Conservation (phyloP, 2,888 invertebrate species). For the Willowsia nigromaculata region DNA sequence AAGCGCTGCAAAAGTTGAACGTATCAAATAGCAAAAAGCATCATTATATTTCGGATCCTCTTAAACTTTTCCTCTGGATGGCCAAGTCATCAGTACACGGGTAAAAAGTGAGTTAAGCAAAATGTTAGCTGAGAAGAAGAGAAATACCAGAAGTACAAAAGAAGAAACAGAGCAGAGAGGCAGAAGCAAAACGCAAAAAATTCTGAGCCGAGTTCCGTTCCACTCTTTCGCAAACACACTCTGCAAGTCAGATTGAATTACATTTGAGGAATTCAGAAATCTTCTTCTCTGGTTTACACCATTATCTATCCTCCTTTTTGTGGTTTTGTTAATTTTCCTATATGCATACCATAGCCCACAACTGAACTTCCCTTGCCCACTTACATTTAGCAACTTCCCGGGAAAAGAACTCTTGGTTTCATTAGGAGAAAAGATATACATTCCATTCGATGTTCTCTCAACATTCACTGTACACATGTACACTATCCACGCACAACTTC, state of each 20-base stretch:
- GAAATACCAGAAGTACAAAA: background rate
- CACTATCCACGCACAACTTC: background rate
- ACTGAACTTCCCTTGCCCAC: background rate
- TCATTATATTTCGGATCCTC: conserved; percentile 17
- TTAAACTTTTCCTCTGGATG: background rate
- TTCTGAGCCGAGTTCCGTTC: background rate
- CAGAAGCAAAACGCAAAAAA: conserved; percentile 21
- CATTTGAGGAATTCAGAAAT: conserved; percentile 49
- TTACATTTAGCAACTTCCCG: background rate
- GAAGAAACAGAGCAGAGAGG: background rate
- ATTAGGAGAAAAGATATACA: background rate
- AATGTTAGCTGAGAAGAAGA: background rate
- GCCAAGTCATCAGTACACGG: background rate
- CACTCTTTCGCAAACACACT: background rate
- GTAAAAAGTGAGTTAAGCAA: background rate
- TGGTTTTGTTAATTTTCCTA: conserved; percentile 45
- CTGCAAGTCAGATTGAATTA: conserved; percentile 49
- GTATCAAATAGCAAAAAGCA: conserved; percentile 39
- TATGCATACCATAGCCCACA: background rate
- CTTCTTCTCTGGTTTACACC: conserved; percentile 40
- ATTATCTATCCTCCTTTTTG: conserved; percentile 51
- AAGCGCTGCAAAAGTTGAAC: conserved; percentile 31
- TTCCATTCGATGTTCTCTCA: background rate
- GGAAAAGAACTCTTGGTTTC: background rate
- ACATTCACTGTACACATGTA: background rate